Conservation (phyloP, 2,113 vertebrate genomes). For the Aspidoscelis tigris region DNA sequence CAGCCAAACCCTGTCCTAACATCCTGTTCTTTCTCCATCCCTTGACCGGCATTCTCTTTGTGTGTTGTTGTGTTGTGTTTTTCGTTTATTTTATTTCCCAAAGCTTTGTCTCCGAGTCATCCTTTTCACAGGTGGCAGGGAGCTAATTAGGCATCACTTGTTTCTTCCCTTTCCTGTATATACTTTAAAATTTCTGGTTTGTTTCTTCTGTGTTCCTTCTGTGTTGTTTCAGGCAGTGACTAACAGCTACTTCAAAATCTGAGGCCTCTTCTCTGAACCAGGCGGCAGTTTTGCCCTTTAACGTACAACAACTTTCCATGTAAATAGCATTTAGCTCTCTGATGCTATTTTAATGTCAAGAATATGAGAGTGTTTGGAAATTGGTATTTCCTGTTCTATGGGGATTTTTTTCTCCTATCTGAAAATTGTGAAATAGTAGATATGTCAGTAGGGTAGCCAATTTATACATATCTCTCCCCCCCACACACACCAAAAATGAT, state of each 20-base stretch:
- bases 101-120: neutral
- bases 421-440: neutral
- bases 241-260: neutral
- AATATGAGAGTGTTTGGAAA: neutral
- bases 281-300: neutral
- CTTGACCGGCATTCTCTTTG: too few species aligned
- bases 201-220: neutral
- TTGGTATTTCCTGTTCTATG: neutral
- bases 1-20: too few species aligned
- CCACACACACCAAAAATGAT: too few species aligned
- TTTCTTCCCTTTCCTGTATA: neutral
- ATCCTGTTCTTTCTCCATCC: too few species aligned
- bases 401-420: neutral
- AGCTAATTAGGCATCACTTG: neutral
- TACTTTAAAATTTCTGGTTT: neutral
- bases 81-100: neutral
- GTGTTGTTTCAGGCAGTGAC: neutral
- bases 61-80: too few species aligned
- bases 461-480: neutral
- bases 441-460: neutral
- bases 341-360: neutral
- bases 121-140: neutral
- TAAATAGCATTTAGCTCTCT: neutral
- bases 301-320: too few species aligned
- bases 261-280: neutral